Evolutionary conservation across 1,140 invertebrate species (phyloP), one percentile per base, ranked within the genome.

Genomic region (Eueides isabella): DNA sequence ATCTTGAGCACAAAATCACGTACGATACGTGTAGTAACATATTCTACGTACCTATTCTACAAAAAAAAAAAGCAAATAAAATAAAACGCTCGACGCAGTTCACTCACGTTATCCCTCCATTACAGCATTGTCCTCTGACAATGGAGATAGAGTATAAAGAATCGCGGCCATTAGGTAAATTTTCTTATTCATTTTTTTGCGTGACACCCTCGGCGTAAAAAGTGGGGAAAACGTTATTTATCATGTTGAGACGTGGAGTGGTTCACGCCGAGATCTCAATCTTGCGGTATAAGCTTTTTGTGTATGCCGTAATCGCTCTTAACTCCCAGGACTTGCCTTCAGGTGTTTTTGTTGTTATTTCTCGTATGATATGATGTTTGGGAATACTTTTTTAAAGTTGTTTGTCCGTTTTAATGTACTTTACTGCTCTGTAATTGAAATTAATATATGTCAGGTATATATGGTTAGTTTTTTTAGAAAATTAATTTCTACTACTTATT

Each of bases 111-210:
- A 92, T 90, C 88, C 86, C 87, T 90, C 91, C 91, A 92, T 92
- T 92, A 92, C 78, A 81, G 85, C 87, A 90, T 92, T 92, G 91
- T 92, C 86, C 88, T 81, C 80, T 80, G 84, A 92, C 91, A 92
- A 92, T 92, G 83, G 89, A 81, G 82, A 85, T 83, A 75, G 84
- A 87, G 82, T 83, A 91, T 92, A 92, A 92, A 90, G 86, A 91
- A 92, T 92, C 85, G 89, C 74, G 78, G 80, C 89, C 90, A 92
- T 92, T 92, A 92, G 90, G 89, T 91, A 91, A 91, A 92, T 91
- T 92, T 92, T 87, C 90, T 90, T 88, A 91, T 91, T 89, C 89
- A 91, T 91, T 92, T 91, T 90, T 91, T 92, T 92, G 86, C 91
- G 88, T 87, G 88, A 91, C 91, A 91, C 91, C 91, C 90, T 87